A percentile compares a stretch with the other conserved stretches of the same genome.
Evolutionary conservation across 2,888 invertebrate species (phyloP).

Genomic region (Luperina nickerlii): DNA sequence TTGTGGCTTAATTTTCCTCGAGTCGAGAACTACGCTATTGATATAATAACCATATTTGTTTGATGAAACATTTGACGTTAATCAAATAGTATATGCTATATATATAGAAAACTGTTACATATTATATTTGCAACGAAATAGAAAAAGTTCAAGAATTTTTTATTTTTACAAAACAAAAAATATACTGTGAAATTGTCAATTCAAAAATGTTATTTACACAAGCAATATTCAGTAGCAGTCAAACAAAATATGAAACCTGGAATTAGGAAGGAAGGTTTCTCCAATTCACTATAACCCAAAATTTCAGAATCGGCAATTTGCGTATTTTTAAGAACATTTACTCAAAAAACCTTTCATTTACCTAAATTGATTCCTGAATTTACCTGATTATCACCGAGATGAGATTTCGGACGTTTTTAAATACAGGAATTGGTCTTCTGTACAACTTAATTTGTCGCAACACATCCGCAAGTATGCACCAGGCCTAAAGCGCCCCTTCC

Average conservation of each 20-base stretch:
- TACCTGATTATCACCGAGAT: too few relatives aligned
- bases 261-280: neutral
- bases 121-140: neutral
- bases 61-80: neutral
- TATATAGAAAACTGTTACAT: neutral
- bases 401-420: neutral
- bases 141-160: neutral
- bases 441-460: constrained; percentile 27
- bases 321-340: neutral
- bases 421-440: neutral
- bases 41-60: constrained; percentile 9
- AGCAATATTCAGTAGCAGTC: neutral
- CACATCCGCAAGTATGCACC: constrained; percentile 55
- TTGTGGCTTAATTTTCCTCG: constrained; percentile 3
- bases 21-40: neutral
- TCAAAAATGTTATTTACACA: neutral
- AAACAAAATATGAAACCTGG: neutral
- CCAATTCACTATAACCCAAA: neutral
- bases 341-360: neutral
- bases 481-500: constrained; percentile 69
- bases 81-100: constrained; percentile 2
- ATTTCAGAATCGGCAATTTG: too few relatives aligned
- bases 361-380: too few relatives aligned
- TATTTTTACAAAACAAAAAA: neutral
- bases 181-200: neutral